Conservation (phyloP, 1,140 invertebrate species). For the Temnothorax longispinosus region DNA sequence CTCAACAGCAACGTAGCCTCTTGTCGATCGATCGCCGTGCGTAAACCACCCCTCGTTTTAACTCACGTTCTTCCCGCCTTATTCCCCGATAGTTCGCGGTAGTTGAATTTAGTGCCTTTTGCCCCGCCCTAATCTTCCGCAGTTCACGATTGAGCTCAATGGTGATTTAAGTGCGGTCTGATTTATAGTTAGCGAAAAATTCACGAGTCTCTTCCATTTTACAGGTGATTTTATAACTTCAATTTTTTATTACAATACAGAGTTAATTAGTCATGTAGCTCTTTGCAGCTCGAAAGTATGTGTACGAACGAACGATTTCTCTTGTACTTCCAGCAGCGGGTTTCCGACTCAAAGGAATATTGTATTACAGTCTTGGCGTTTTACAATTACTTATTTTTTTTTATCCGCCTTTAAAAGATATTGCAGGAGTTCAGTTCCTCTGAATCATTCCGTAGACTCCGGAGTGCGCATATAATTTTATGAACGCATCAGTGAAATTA, state of each 20-base stretch:
- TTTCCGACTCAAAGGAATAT: not conserved
- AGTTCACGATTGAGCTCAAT: not conserved
- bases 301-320: not conserved
- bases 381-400: conserved; percentile 12
- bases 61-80: conserved; percentile 4
- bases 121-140: conserved; percentile 12
- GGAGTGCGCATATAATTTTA: conserved; percentile 26
- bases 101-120: conserved; percentile 30
- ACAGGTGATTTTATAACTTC: not conserved
- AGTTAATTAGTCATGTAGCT: not conserved
- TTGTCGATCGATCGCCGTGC: conserved; percentile 27
- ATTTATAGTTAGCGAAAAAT: conserved; percentile 12
- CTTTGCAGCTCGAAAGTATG: not conserved
- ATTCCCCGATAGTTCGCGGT: conserved; percentile 28
- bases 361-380: not conserved
- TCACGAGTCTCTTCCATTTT: not conserved
- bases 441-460: not conserved
- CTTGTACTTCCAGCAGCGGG: not conserved
- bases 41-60: conserved; percentile 27
- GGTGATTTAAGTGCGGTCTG: conserved; percentile 14
- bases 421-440: conserved; percentile 12
- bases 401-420: not conserved
- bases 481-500: conserved; percentile 46
- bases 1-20: conserved; percentile 7
- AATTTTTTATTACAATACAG: not conserved